Conservation (phyloP, 1,140 invertebrate species). For the Cecropterus lyciades region DNA sequence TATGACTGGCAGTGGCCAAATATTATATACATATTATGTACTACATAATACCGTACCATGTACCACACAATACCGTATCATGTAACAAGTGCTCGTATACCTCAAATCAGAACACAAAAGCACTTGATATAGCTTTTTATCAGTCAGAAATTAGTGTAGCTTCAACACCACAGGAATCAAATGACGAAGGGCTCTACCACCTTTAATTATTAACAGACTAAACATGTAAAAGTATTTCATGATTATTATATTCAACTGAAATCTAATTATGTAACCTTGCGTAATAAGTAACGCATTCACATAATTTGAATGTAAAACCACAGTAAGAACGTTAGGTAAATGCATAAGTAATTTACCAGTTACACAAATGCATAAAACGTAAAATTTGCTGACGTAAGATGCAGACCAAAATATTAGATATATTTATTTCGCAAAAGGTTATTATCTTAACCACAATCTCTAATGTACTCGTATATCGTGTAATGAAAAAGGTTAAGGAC, state of each 20-base stretch:
- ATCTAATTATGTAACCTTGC: not conserved
- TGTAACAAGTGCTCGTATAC: no score
- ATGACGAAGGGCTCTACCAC: no score
- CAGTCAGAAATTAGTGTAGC: no score
- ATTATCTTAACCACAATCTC: not conserved
- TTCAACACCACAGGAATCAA: no score
- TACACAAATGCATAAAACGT: not conserved
- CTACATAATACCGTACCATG: no score
- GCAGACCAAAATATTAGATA: slow-evolving; percentile 1
- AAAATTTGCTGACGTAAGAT: not conserved
- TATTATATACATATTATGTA: no score
- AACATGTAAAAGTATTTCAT: no score
- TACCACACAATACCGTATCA: no score
- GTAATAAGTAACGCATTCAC: not conserved
- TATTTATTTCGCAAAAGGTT: not conserved
- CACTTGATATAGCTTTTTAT: no score
- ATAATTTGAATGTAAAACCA: slow-evolving; percentile 3
- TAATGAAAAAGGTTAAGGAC: not conserved
- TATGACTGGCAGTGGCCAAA: no score
- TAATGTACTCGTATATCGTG: not conserved
- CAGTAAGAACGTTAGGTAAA: not conserved
- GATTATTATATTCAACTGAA: not conserved
- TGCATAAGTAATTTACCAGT: not conserved
- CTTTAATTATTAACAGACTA: no score
- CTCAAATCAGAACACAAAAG: no score